Conservation (phyloP, 2,113 vertebrate genomes). For the Oryzias melastigma region DNA sequence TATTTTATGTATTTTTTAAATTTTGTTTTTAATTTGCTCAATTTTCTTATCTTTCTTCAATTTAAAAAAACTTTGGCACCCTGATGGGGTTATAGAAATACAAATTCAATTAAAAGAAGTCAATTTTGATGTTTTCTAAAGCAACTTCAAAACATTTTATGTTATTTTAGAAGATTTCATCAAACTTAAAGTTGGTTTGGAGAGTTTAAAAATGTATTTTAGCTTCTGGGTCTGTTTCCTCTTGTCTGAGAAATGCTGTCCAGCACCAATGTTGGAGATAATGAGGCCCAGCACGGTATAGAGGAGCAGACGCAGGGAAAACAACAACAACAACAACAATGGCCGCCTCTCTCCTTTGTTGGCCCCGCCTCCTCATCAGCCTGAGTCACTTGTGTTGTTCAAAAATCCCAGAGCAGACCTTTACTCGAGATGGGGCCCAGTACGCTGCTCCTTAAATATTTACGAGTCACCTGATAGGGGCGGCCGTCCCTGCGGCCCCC, state of each 20-base stretch:
- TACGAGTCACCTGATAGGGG: slow-evolving; percentile 75
- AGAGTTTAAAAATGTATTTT: slow-evolving; percentile 33
- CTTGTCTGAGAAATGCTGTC: slow-evolving; percentile 26
- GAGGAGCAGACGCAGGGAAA: slow-evolving; percentile 10
- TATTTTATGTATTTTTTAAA: no score
- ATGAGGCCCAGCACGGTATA: slow-evolving; percentile 28
- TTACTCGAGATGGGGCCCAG: slow-evolving; percentile 51
- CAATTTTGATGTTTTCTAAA: no score
- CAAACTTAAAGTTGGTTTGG: background rate
- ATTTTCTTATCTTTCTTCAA: no score
- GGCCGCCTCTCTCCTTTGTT: slow-evolving; percentile 25
- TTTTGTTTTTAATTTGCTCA: no score
- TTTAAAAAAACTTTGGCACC: no score
- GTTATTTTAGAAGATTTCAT: slow-evolving; percentile 1
- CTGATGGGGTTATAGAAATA: no score
- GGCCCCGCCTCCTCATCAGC: slow-evolving; percentile 30
- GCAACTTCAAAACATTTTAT: background rate
- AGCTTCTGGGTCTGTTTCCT: slow-evolving; percentile 22
- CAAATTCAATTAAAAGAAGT: no score
- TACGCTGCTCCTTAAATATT: slow-evolving; percentile 76
- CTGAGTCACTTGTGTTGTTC: slow-evolving; percentile 52
- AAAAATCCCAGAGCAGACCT: slow-evolving; percentile 70
- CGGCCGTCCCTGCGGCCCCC: slow-evolving; percentile 50
- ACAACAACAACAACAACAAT: slow-evolving; percentile 46
- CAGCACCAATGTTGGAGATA: slow-evolving; percentile 34